phyloP scores from a whole-genome alignment of 2,888 invertebrate species.

The Hirtodrosophila duncani region DNA sequence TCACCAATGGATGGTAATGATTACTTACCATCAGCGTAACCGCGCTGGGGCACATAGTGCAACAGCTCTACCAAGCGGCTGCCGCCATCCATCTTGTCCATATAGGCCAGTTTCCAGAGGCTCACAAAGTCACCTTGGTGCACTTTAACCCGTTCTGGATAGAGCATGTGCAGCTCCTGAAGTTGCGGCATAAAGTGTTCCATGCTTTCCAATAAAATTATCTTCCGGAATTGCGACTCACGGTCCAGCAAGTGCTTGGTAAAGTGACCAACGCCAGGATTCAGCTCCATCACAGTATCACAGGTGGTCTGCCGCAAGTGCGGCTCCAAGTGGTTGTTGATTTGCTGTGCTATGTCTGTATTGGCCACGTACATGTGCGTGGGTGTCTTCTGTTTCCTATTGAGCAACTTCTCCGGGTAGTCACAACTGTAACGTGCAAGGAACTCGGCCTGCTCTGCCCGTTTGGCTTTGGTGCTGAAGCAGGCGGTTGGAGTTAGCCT shows the following conservation, averaged over 20 bases:
- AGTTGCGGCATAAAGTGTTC: conserved; percentile 79
- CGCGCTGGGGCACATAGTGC: conserved; percentile 78
- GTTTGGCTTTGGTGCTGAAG: conserved; percentile 42
- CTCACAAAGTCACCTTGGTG: conserved; percentile 81
- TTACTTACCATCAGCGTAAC: conserved; percentile 79
- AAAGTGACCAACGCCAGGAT: conserved; percentile 84
- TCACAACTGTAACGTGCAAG: conserved; percentile 50
- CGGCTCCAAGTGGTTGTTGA: conserved; percentile 61
- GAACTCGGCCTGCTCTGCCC: conserved; percentile 29
- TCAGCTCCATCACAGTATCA: conserved; percentile 81
- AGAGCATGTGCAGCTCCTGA: conserved; percentile 57
- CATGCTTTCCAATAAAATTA: conserved; percentile 82
- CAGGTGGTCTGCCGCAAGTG: conserved; percentile 46
- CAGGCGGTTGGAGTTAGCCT: neutral
- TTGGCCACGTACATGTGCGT: conserved; percentile 68
- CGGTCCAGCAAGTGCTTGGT: conserved; percentile 81
- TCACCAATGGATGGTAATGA: no score
- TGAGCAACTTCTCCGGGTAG: conserved; percentile 71
- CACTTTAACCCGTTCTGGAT: conserved; percentile 68
- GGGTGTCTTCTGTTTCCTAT: conserved; percentile 68
- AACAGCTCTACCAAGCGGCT: conserved; percentile 80
- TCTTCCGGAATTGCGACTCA: conserved; percentile 75
- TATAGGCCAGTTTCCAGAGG: conserved; percentile 80
- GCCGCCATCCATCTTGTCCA: conserved; percentile 81
- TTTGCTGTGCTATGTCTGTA: conserved; percentile 54